Base-by-base conservation (phyloP, 2,888 invertebrate species). In the Isoperla grammatica region DNA sequence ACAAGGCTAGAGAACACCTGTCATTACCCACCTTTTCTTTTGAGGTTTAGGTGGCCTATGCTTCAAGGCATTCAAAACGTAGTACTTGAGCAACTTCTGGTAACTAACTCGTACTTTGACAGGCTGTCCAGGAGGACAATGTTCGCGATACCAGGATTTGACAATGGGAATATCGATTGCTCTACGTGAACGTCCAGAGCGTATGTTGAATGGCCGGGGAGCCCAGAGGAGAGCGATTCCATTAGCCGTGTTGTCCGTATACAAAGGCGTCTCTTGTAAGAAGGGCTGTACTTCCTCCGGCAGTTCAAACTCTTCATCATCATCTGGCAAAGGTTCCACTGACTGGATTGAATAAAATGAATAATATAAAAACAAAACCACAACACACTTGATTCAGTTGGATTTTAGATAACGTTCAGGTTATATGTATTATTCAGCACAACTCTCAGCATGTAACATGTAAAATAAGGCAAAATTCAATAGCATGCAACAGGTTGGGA, bases 71-170 rank as follows among this genome's bases (percentile, higher is more conserved):
- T 99, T 99, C 42, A 99, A 79, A 1, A 99, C 99, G 72, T 91
- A 99, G 74, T 98, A 99, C 74, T 99, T 99, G 50, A 99, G 80
- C 37, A 99, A 78, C 72, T 99, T 99, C 75, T 99, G 99, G 73
- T 99, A 99, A 54, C 98, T 98, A 35, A 99, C 99, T 64, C 99
- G 84, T 37, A 99, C 98, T 81, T 99, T 99, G 0, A 99, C 99
- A 0, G 99, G 99, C 78, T 94, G 94, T 1, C 94, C 92, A 0
- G 95, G 94, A 0, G 95, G 95, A 70, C 91, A 91, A 72, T 95
- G 94, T 71, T 94, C 94, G 71, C 93, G 86, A 73, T 93, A 96
- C 99, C 99, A 99, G 1, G 89, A 85, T 76, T 99, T 99, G 1
- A 99, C 98, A 37, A 99, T 76, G 0, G 99, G 99, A 50, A 99